These are phyloP conservation scores for Felis catus DNA, from an alignment of 2,113 vertebrate species.

Conservation along the genomic window F.catus_Fca126_mat1.0 CM031421.1:47187001-47187500, in stretches of 20 bases:
- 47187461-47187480: neutral
- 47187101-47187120: no score
- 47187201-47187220: no score
- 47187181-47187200: neutral
- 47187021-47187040: neutral
- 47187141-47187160: neutral
- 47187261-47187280: neutral
- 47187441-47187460: neutral
- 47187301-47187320: no score
- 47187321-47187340: no score
- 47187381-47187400: no score
- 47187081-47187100: no score
- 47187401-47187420: no score
- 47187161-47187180: neutral
- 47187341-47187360: no score
- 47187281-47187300: no score
- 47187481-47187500: neutral
- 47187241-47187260: neutral
- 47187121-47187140: neutral
- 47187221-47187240: neutral
- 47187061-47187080: neutral
- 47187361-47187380: no score
- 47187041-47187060: neutral
- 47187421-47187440: neutral
- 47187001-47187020: neutral